Conservation (phyloP, 2,113 vertebrate species). For the Tachysurus vachellii region DNA sequence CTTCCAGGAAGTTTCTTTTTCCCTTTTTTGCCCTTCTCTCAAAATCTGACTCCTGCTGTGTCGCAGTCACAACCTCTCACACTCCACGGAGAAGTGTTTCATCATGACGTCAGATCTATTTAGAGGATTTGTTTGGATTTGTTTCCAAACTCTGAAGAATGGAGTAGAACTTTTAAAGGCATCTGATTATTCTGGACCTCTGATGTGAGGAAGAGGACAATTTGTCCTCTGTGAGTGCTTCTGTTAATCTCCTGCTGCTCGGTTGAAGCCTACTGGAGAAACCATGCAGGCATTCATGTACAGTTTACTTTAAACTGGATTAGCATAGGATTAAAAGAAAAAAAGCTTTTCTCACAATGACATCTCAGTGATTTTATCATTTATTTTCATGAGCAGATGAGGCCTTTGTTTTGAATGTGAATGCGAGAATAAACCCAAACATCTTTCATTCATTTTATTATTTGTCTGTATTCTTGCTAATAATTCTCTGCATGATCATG, state of each 20-base stretch:
- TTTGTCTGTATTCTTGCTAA: background rate
- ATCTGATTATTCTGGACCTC: background rate
- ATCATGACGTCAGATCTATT: slow-evolving; percentile 11
- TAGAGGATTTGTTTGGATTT: slow-evolving; percentile 14
- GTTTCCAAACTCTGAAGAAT: background rate
- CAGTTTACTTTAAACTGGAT: background rate
- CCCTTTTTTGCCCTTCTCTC: background rate
- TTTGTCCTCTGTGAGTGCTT: background rate
- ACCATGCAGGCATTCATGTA: background rate
- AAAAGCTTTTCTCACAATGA: background rate
- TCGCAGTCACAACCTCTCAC: background rate
- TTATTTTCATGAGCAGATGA: background rate
- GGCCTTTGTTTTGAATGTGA: background rate
- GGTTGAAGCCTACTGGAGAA: background rate
- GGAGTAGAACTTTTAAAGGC: background rate
- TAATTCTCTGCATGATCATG: background rate
- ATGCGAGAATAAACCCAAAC: background rate
- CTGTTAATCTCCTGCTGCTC: background rate
- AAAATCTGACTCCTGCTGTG: background rate
- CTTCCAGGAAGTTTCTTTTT: background rate
- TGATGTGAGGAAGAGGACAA: background rate
- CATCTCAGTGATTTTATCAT: background rate
- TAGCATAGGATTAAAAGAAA: background rate
- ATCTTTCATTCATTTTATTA: background rate
- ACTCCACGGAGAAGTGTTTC: slow-evolving; percentile 36